Conservation (phyloP, 2,113 vertebrate genomes). For the Meriones unguiculatus region DNA sequence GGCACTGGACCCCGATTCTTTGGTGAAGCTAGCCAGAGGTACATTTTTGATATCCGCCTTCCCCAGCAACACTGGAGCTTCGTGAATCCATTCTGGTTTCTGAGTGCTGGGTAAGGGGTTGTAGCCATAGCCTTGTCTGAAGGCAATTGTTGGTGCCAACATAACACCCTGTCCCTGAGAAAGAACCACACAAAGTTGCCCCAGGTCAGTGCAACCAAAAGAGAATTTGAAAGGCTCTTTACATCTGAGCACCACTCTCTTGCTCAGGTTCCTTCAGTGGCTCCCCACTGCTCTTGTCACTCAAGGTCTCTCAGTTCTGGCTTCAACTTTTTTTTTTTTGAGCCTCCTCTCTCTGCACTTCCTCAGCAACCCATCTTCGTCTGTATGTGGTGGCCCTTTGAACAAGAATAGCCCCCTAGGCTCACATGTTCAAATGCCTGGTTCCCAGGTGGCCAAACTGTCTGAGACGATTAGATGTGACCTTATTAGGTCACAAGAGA, state of each 20-base stretch:
- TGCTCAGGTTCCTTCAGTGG: background rate
- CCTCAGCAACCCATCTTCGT: rapidly evolving
- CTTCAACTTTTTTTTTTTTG: background rate
- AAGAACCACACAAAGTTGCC: slow-evolving; percentile 80
- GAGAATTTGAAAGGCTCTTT: background rate
- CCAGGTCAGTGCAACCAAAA: background rate
- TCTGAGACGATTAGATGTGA: background rate
- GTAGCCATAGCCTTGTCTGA: slow-evolving; percentile 75
- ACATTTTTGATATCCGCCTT: slow-evolving; percentile 71
- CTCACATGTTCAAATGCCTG: background rate
- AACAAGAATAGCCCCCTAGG: background rate
- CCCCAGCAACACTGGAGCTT: slow-evolving; percentile 88
- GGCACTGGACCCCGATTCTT: slow-evolving; percentile 72
- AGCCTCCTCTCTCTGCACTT: background rate
- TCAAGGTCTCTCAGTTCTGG: background rate
- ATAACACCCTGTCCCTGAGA: slow-evolving; percentile 7
- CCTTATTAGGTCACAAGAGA: background rate
- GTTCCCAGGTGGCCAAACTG: background rate
- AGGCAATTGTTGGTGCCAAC: slow-evolving; percentile 59
- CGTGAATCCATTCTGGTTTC: slow-evolving; percentile 93
- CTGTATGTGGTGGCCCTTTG: no score
- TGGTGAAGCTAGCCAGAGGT: background rate
- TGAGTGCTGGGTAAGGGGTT: slow-evolving; percentile 88
- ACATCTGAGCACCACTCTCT: rapidly evolving
- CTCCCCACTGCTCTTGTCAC: background rate